Evolutionary conservation across 2,888 invertebrate species (phyloP), one percentile per base, ranked within the genome.

Genomic region (Tholera decimalis): DNA sequence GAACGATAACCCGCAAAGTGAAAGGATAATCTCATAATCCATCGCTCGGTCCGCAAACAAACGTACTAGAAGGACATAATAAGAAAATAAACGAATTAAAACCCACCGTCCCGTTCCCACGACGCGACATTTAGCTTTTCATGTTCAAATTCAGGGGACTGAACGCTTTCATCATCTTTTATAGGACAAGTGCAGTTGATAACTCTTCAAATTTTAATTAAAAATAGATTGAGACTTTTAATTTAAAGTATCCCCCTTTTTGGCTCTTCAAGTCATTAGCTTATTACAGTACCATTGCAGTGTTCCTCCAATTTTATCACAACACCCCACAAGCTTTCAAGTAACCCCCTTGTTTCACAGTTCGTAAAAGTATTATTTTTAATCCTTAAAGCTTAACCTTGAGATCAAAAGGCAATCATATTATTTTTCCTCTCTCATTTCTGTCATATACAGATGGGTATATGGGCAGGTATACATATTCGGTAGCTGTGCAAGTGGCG

Each of bases 21-120:
- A 85, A 86, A 81, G 80, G 87, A 87, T 92, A 89, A 92, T 89
- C 88, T 84, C 83, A 87, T 91, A 91, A 91, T 88, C 87, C 84
- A 83, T 75, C 83, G 84, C 80, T 80, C 80, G 77, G 84, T 73
- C 71, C 67, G 73, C 83, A 84, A 80, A 83, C 84, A 85, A 76
- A 81, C 74, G 80, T 78, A 86, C 83, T 70, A 73, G 81, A 78
- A 74, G 70, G 70, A 85, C 87, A 83, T 88, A 86, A 85, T 85
- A 88, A 89, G 88, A 84, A 88, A 89, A 87, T 85, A 88, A 90
- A 86, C 86, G 85, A 86, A 89, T 88, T 88, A 80, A 84, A 81
- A 83, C 85, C 86, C 85, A 78, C 84, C 83, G 87, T 83, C 82
- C 82, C 75, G 84, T 91, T 93, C 93, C 92, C 93, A 92, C 89